Evolutionary conservation across 2,113 vertebrate species (phyloP), one percentile per base, ranked within the genome.

Genomic region (Orthonyx spaldingii): DNA sequence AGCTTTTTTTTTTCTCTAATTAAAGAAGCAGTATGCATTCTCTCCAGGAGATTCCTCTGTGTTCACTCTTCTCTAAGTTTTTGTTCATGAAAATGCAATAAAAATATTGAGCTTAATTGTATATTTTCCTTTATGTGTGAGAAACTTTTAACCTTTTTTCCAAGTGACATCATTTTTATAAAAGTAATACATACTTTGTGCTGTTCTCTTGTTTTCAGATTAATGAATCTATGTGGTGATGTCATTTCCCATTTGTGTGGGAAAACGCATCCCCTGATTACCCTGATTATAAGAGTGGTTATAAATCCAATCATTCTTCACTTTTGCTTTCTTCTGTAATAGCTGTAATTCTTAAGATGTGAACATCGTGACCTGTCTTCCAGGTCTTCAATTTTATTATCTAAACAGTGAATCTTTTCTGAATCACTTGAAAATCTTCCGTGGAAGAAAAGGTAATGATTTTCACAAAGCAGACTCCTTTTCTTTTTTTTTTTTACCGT

Each of bases 391-490:
- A 16, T 72, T 83, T 83, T 83, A 76, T 88, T 79, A 90, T 52
- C 44, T 80, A 65, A 90, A 37, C 2, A 8, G 7, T 37, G 22
- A 76, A 76, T 90, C 27, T 89, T 90, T 90, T 84, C 75, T 77
- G 75, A 92, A 72, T 88, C n/a, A 86, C 49, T 52, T 76, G n/a
- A 52, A 93, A 86, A 72, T 68, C 21, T 85, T 19, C 32, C 14
- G 68, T 0, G 0, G 35, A 84, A 75, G 17, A 71, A 71, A 75
- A 49, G 13, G 1, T 42, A 3, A 69, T 78, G 8, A 55, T 61
- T 79, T 83, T 50, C 16, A 42, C 3, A 44, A 44, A 75, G 3
- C 10, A 50, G 10, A 4, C 2, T 55, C 9, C 5, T 63, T 63
- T 71, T 18, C 3, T 8, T 0, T 4, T 47, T 26, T 24, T 70